Conservation (phyloP, 2,888 invertebrate genomes). For the Apodemia duryi region DNA sequence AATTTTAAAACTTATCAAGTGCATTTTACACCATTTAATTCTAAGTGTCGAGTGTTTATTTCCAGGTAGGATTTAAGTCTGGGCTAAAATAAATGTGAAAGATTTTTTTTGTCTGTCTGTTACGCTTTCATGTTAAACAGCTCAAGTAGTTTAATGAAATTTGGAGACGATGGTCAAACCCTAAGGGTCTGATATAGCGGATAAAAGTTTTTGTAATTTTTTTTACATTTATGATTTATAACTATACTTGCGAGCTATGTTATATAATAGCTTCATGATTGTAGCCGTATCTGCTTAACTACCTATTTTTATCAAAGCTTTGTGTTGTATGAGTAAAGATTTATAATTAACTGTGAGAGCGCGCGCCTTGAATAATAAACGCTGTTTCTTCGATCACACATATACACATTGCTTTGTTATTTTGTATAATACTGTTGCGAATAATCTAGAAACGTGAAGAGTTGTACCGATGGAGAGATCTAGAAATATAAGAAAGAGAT, state of each 20-base stretch:
- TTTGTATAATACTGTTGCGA: neutral
- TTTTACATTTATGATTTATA: too few relatives aligned
- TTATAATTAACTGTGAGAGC: neutral
- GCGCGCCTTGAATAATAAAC: neutral
- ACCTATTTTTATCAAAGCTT: neutral
- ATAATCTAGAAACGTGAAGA: neutral
- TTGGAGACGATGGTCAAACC: too few relatives aligned
- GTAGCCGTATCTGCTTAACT: neutral
- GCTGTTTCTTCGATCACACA: neutral
- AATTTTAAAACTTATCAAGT: constrained; percentile 2
- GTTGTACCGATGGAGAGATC: too few relatives aligned
- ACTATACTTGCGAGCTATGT: neutral
- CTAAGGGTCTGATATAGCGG: too few relatives aligned
- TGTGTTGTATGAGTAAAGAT: neutral
- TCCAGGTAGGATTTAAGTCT: constrained; percentile 33
- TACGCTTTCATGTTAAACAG: too few relatives aligned
- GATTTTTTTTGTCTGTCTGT: too few relatives aligned
- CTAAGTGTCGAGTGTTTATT: constrained; percentile 22
- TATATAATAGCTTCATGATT: neutral
- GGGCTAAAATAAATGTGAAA: too few relatives aligned
- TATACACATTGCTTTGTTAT: neutral
- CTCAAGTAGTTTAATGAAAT: too few relatives aligned
- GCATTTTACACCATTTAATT: neutral
- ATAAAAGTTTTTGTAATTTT: too few relatives aligned
- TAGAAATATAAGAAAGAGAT: too few relatives aligned